phyloP scores from a whole-genome alignment of 1,140 invertebrate species.

The Drosophila serrata region DNA sequence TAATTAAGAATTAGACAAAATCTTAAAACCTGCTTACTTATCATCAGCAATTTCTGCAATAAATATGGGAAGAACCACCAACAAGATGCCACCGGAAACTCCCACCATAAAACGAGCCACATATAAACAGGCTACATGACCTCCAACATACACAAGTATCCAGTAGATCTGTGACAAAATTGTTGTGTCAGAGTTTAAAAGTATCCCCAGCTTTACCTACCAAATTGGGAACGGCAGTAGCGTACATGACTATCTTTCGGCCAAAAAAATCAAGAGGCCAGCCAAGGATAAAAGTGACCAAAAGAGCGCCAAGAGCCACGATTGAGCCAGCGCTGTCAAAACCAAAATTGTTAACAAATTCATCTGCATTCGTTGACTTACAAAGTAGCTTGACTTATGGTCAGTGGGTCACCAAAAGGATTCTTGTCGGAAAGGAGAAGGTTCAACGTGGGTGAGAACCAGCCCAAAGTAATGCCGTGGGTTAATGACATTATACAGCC shows the following conservation, averaged over 20 bases:
- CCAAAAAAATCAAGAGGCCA: conserved; percentile 54
- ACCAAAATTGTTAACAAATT: too few species aligned
- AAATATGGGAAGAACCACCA: conserved; percentile 63
- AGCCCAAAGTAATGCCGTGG: conserved; percentile 28
- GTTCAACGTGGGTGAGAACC: conserved; percentile 18
- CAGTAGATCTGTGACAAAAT: conserved; percentile 49
- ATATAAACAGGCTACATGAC: conserved; percentile 64
- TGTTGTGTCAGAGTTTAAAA: background rate
- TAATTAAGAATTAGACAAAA: background rate
- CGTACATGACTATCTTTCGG: conserved; percentile 61
- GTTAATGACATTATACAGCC: background rate
- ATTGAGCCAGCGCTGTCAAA: conserved; percentile 53
- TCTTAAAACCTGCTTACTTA: conserved; percentile 40
- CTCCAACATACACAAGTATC: conserved; percentile 63
- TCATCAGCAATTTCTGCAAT: conserved; percentile 75
- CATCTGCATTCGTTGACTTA: background rate
- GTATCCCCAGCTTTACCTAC: conserved; percentile 26
- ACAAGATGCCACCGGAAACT: conserved; percentile 61
- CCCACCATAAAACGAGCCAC: conserved; percentile 83
- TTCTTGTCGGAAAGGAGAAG: background rate
- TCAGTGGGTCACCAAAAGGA: conserved; percentile 7
- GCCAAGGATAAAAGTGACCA: conserved; percentile 52
- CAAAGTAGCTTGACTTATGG: background rate
- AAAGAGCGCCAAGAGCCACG: conserved; percentile 47
- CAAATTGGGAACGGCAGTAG: conserved; percentile 61